Evolutionary conservation across 2,113 vertebrate genomes (phyloP).

Genomic region (Antennarius striatus): DNA sequence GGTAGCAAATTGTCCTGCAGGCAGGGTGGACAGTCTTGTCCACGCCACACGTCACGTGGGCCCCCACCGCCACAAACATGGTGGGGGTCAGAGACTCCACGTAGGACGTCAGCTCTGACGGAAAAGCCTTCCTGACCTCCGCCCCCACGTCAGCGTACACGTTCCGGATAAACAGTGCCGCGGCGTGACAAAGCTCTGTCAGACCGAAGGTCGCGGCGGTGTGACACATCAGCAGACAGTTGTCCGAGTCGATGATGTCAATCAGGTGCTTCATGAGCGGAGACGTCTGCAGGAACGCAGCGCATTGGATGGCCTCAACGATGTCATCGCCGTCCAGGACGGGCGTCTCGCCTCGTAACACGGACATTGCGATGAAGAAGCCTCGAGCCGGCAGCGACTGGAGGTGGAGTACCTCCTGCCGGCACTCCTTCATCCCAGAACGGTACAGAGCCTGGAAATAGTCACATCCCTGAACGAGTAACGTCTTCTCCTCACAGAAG

Average conservation of each 20-base stretch:
- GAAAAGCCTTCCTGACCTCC: slow-evolving; percentile 74
- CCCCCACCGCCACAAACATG: slow-evolving; percentile 84
- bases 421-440: slow-evolving; percentile 90
- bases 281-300: slow-evolving; percentile 85
- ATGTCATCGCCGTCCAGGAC: slow-evolving; percentile 80
- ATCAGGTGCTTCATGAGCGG: slow-evolving; percentile 81
- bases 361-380: slow-evolving; percentile 80
- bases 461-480: slow-evolving; percentile 84
- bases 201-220: slow-evolving; percentile 86
- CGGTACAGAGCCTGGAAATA: slow-evolving; percentile 91
- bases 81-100: slow-evolving; percentile 83
- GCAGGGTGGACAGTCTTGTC: slow-evolving; percentile 81
- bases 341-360: slow-evolving; percentile 80
- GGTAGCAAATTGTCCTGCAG: slow-evolving; percentile 87
- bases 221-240: slow-evolving; percentile 87
- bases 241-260: slow-evolving; percentile 82
- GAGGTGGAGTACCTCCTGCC: slow-evolving; percentile 82
- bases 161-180: slow-evolving; percentile 86
- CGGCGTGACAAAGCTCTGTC: slow-evolving; percentile 79
- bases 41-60: slow-evolving; percentile 79
- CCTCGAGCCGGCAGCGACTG: slow-evolving; percentile 77
- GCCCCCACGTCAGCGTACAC: slow-evolving; percentile 74
- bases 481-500: slow-evolving; percentile 81
- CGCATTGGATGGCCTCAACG: slow-evolving; percentile 69
- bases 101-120: slow-evolving; percentile 80